Conservation (phyloP, 2,797 vertebrate species). For the Chelon labrosus region DNA sequence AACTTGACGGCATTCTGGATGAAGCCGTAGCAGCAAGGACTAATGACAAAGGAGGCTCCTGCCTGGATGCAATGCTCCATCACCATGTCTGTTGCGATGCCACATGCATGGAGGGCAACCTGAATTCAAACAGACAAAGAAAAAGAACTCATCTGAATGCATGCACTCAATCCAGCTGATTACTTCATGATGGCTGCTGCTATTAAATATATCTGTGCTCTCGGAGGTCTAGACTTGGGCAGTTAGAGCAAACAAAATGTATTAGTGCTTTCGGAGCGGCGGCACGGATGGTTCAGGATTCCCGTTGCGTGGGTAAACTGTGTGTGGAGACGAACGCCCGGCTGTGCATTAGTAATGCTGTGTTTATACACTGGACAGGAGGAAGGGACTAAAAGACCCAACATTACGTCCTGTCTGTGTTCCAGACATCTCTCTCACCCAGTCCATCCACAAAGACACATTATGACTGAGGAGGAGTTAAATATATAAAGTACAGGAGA, state of each 20-base stretch:
- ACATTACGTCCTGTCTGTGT: conserved; percentile 8
- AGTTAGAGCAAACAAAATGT: conserved; percentile 48
- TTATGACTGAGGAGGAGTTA: conserved; percentile 23
- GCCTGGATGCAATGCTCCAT: conserved; percentile 91
- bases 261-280: conserved; percentile 61
- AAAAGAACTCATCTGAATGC: conserved; percentile 9
- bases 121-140: conserved; percentile 58
- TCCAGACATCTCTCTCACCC: not conserved
- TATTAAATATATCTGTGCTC: conserved; percentile 52
- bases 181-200: conserved; percentile 48
- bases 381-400: conserved; percentile 39
- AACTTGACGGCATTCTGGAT: conserved; percentile 96
- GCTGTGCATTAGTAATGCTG: conserved; percentile 67
- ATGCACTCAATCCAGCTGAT: conserved; percentile 51
- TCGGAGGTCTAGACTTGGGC: conserved; percentile 35
- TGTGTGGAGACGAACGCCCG: conserved; percentile 61
- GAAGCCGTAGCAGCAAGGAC: conserved; percentile 98
- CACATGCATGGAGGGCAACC: conserved; percentile 97
- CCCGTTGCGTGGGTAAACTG: conserved; percentile 66
- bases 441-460: conserved; percentile 27
- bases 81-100: conserved; percentile 98
- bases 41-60: conserved; percentile 90
- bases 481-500: conserved; percentile 26
- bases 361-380: conserved; percentile 44
- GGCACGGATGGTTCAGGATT: conserved; percentile 60